Base-by-base conservation (phyloP, 2,888 invertebrate genomes). In the Drosophila maculinotata region DNA sequence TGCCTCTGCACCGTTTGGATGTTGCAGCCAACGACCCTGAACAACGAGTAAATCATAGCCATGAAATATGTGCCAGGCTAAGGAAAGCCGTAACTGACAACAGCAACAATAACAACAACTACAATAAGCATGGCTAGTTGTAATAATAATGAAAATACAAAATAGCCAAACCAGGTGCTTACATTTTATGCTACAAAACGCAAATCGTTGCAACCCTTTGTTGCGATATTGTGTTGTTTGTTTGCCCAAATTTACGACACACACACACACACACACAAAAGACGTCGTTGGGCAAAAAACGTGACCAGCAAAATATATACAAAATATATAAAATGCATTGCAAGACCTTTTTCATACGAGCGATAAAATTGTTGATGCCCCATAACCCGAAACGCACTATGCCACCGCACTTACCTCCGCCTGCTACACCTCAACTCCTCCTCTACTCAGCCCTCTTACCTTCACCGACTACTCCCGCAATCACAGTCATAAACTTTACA, bases 21-120 rank as follows among this genome's bases (percentile, higher is more conserved):
- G 69, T 69, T 31, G 25, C 41, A 73, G 68, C 60, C 85, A 83
- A 81, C 86, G 70, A 82, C 83, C 87, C 85, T 81, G 83, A 83
- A 81, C 81, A 80, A 80, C 75, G 83, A 77, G 71, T 85, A 87
- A 83, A 83, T 83, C 83, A 83, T 85, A 83, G 85, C 82, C 87
- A 84, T 84, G 86, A 85, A 83, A 87, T 85, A 85, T 83, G 82
- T 76, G 81, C 72, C 71, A 75, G 71, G 45, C 63, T 69, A 73
- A 82, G 63, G 65, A 69, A 69, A 75, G 56, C 60, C 59, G 41
- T 71, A 71, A 35, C 62, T 54, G 58, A 63, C 72, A 54, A 17
- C 52, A 44, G 17, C 26, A 63, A 9, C 49, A 57, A 41, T 33
- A 62, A 36, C 48, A 51, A 47, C 39, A 45, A 30, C 35, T 26